A percentile compares a stretch with the other conserved stretches of the same genome.
Evolutionary conservation across 2,888 invertebrate species (phyloP).

Genomic region (Apamea epomidion): DNA sequence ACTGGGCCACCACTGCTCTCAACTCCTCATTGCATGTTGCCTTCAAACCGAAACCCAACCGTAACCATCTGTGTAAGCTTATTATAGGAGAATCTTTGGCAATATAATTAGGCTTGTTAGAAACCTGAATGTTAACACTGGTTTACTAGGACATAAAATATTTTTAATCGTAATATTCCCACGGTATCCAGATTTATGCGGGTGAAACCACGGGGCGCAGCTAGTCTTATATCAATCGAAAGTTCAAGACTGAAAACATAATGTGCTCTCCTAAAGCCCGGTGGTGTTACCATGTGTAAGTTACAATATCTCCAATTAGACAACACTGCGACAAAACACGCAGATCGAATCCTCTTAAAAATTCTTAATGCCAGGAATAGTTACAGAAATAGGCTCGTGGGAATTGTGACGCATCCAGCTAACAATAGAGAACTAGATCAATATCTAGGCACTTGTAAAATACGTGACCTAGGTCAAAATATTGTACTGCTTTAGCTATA

Average conservation of each 20-base stretch:
- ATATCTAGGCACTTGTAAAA: conserved; percentile 9
- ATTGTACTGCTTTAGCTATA: neutral
- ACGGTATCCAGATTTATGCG: no score
- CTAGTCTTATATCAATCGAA: neutral
- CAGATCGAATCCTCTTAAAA: conserved; percentile 1
- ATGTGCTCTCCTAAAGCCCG: no score
- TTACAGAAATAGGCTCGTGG: conserved; percentile 27
- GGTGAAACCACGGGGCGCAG: no score
- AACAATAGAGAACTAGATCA: conserved; percentile 28
- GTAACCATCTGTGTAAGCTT: neutral
- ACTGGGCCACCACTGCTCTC: neutral
- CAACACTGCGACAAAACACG: neutral
- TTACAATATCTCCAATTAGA: neutral
- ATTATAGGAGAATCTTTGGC: neutral
- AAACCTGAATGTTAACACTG: neutral
- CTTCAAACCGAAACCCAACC: neutral
- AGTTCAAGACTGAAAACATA: neutral
- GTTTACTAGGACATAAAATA: neutral
- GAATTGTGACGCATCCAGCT: neutral
- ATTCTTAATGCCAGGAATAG: neutral
- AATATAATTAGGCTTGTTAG: neutral
- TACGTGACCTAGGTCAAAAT: neutral
- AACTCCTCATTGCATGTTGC: neutral
- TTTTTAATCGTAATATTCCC: no score
- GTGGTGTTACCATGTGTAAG: neutral